Conservation (phyloP, 2,888 invertebrate species). For the Imbricaverruca yamaguchii region DNA sequence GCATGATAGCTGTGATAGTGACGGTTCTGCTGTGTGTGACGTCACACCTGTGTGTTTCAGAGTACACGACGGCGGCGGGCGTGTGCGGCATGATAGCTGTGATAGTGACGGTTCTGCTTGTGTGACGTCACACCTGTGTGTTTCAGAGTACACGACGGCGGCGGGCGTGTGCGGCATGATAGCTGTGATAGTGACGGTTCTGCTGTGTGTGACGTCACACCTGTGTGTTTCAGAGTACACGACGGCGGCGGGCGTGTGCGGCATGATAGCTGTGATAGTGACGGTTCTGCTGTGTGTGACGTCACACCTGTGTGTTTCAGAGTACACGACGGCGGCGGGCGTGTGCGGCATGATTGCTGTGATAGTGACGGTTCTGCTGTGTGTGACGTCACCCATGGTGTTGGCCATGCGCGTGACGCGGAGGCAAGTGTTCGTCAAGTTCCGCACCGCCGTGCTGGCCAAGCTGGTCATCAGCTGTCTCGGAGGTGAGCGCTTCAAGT, state of each 20-base stretch:
- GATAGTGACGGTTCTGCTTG: neutral
- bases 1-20: constrained; percentile 6
- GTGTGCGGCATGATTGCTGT: constrained; percentile 10
- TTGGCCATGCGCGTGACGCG: constrained; percentile 21
- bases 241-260: constrained; percentile 6
- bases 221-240: constrained; percentile 11
- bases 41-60: constrained; percentile 8
- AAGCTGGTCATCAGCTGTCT: constrained; percentile 14
- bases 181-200: neutral
- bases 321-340: constrained; percentile 7
- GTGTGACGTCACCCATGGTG: constrained; percentile 18
- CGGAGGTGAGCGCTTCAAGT: neutral
- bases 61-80: constrained; percentile 7
- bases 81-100: constrained; percentile 10
- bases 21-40: neutral
- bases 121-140: constrained; percentile 4
- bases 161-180: constrained; percentile 12
- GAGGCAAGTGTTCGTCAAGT: constrained; percentile 6
- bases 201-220: constrained; percentile 8
- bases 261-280: constrained; percentile 6
- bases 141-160: constrained; percentile 8
- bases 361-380: neutral
- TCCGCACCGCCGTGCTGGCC: constrained; percentile 18
- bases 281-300: neutral
- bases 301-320: neutral